A percentile compares a stretch with the other conserved stretches of the same genome.
These are phyloP conservation scores for Kryptolebias ocellatus DNA, from an alignment of 2,797 vertebrate genomes.

Conservation along the genomic window DNA sequence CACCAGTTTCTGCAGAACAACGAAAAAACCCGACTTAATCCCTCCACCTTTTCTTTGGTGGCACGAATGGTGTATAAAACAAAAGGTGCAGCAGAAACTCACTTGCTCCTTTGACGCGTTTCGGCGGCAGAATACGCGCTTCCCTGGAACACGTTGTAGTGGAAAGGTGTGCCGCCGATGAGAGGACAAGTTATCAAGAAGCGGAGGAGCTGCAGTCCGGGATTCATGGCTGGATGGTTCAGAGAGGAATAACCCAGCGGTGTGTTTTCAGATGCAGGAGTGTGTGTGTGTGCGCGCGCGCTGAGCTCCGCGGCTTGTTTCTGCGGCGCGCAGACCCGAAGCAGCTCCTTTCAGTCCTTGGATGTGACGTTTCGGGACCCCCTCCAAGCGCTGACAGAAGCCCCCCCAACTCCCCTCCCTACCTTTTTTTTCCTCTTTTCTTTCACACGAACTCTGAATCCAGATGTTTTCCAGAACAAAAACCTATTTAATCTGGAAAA, in stretches of 20 bases:
- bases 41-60: not conserved
- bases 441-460: not conserved
- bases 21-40: not conserved
- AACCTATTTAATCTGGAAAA: too few species aligned
- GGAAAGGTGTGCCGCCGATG: constrained; percentile 72
- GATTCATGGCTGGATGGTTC: constrained; percentile 55
- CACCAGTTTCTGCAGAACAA: constrained; percentile 90
- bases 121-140: constrained; percentile 63
- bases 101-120: constrained; percentile 80
- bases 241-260: not conserved
- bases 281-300: too few species aligned
- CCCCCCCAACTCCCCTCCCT: constrained; percentile 3
- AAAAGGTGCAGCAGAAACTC: constrained; percentile 50
- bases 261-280: constrained; percentile 18
- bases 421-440: not conserved
- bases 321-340: constrained; percentile 8
- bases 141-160: constrained; percentile 74
- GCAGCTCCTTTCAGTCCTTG: constrained; percentile 38
- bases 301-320: constrained; percentile 19
- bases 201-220: constrained; percentile 31
- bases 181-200: constrained; percentile 58
- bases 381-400: constrained; percentile 43
- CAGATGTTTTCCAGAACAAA: too few species aligned
- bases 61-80: not conserved
- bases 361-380: constrained; percentile 62